Percentiles rank a stretch among this genome's conserved stretches.
Evolutionary conservation across 2,888 invertebrate species (phyloP).

Genomic region (Digitonthophagus gazella): DNA sequence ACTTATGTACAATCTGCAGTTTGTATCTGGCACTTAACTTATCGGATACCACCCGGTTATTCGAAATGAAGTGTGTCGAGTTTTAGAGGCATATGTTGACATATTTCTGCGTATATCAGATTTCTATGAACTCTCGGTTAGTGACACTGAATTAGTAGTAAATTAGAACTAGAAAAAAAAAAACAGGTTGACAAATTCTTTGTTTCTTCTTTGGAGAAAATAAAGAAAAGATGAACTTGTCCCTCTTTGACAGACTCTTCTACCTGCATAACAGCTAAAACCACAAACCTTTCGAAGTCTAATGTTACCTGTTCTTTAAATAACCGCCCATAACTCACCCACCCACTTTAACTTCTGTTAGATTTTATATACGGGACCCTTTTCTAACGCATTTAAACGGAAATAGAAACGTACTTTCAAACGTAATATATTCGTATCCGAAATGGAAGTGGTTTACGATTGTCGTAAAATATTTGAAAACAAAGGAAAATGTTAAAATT

Average conservation of each 20-base stretch:
- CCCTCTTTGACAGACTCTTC: not conserved
- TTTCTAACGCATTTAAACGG: not conserved
- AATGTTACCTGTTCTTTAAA: not conserved
- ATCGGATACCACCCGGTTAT: not conserved
- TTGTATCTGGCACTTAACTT: not conserved
- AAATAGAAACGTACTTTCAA: too few species aligned
- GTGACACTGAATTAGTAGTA: not conserved
- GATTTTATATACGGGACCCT: not conserved
- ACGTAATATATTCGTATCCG: too few species aligned
- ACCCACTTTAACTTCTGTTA: not conserved
- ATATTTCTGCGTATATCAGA: not conserved
- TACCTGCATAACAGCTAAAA: not conserved
- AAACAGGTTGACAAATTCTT: not conserved
- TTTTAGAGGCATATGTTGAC: not conserved
- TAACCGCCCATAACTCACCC: not conserved
- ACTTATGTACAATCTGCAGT: not conserved
- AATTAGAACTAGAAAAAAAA: not conserved
- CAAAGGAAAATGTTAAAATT: too few species aligned
- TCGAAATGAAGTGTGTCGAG: not conserved
- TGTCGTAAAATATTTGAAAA: too few species aligned
- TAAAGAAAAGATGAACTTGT: not conserved
- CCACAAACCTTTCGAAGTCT: not conserved
- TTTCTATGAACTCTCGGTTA: not conserved
- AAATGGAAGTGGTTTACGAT: too few species aligned
- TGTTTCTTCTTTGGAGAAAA: not conserved